Evolutionary conservation across 2,113 vertebrate species (phyloP).

Genomic region (Gadus macrocephalus): DNA sequence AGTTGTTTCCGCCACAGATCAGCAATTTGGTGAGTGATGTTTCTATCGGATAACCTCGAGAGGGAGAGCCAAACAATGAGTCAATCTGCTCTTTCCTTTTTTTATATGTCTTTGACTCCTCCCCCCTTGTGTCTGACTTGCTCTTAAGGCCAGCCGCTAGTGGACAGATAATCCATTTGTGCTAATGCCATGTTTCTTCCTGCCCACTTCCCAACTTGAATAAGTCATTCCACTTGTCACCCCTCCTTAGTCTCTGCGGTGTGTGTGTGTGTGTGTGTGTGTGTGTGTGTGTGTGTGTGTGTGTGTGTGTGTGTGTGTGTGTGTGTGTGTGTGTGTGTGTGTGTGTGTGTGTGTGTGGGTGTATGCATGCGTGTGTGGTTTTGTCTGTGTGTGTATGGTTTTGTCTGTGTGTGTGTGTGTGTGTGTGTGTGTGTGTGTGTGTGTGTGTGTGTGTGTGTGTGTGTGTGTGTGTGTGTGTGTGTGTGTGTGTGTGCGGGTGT

Average conservation of each 20-base stretch:
- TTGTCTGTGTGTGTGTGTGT: too few relatives aligned
- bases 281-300: too few relatives aligned
- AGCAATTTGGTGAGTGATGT: slow-evolving; percentile 71
- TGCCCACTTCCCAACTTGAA: slow-evolving; percentile 60
- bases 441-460: too few relatives aligned
- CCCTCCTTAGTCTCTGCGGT: slow-evolving; percentile 48
- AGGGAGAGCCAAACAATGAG: slow-evolving; percentile 64
- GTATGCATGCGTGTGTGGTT: too few relatives aligned
- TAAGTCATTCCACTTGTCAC: slow-evolving; percentile 69
- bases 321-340: too few relatives aligned
- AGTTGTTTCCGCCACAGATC: slow-evolving; percentile 62
- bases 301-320: too few relatives aligned
- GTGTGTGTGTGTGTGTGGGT: too few relatives aligned
- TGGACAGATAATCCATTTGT: slow-evolving; percentile 78
- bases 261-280: not conserved
- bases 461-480: too few relatives aligned
- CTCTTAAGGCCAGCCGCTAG: slow-evolving; percentile 51
- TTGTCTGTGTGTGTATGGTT: too few relatives aligned
- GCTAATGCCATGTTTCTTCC: slow-evolving; percentile 73
- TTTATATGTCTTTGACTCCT: slow-evolving; percentile 12
- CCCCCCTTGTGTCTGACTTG: slow-evolving; percentile 55
- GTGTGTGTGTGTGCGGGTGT: too few relatives aligned
- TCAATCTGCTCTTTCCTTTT: slow-evolving; percentile 51
- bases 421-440: not conserved
- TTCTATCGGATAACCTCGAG: slow-evolving; percentile 61